A percentile compares a stretch with the other conserved stretches of the same genome.
Conservation (phyloP, 2,888 invertebrate genomes). For the Epirrita christyi region DNA sequence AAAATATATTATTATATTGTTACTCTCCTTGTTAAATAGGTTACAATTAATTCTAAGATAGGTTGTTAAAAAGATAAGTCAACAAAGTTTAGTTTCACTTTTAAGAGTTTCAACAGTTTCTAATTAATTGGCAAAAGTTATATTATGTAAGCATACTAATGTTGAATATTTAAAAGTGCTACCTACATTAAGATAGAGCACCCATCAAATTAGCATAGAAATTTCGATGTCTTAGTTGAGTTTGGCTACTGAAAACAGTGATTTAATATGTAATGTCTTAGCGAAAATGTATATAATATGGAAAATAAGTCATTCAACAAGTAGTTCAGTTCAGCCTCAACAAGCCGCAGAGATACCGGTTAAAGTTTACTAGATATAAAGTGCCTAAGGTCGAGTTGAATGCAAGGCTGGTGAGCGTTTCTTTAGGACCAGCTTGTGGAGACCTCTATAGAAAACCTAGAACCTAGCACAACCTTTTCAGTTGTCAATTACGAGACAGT, state of each 20-base stretch:
- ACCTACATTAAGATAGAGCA: background rate
- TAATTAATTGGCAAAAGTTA: slow-evolving; percentile 15
- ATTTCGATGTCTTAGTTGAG: background rate
- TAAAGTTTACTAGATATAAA: slow-evolving; percentile 72
- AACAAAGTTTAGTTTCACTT: slow-evolving; percentile 29
- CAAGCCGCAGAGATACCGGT: slow-evolving; percentile 62
- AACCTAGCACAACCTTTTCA: slow-evolving; percentile 12
- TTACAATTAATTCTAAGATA: no score
- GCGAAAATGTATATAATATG: background rate
- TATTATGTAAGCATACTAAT: slow-evolving; percentile 11
- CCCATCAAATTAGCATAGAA: slow-evolving; percentile 12
- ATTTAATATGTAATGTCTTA: no score
- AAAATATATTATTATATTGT: no score
- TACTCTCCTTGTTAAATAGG: no score
- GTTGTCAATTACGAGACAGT: background rate
- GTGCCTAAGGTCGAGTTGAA: slow-evolving; percentile 65
- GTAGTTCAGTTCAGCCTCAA: slow-evolving; percentile 52
- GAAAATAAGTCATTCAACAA: slow-evolving; percentile 39
- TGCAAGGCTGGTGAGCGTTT: slow-evolving; percentile 65
- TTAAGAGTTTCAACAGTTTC: slow-evolving; percentile 21
- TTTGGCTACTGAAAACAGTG: no score
- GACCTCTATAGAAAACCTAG: slow-evolving; percentile 18
- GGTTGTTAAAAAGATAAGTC: no score
- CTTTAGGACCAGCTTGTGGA: slow-evolving; percentile 17
- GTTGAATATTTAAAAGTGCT: background rate